Evolutionary conservation across 2,888 invertebrate species (phyloP).

Genomic region (Eupithecia subfuscata): DNA sequence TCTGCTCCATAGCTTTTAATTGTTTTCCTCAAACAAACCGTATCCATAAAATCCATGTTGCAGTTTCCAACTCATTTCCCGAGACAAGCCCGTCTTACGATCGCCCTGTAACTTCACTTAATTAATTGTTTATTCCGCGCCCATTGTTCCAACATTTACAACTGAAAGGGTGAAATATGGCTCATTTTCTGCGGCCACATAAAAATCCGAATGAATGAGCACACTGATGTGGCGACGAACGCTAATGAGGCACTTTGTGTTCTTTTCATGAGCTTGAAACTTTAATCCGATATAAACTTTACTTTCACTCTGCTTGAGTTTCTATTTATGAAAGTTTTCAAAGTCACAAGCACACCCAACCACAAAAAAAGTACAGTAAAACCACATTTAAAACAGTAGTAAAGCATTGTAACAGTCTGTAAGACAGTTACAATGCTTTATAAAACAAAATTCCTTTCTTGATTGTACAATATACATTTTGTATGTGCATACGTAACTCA

Average conservation of each 20-base stretch:
- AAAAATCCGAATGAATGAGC: conserved; percentile 26
- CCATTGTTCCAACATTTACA: conserved; percentile 9
- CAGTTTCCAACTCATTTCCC: conserved; percentile 45
- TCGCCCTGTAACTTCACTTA: conserved; percentile 37
- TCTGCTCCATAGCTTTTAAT: not conserved
- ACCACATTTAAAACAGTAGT: not conserved
- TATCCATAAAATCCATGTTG: not conserved
- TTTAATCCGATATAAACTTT: conserved; percentile 3
- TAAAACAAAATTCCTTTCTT: not conserved
- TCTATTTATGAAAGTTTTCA: not conserved
- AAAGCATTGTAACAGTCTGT: too few relatives aligned
- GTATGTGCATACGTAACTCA: conserved; percentile 10
- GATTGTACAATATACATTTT: not conserved
- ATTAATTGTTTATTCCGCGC: conserved; percentile 48
- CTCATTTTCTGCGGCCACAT: conserved; percentile 8
- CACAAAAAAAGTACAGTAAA: not conserved
- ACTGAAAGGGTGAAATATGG: conserved; percentile 25
- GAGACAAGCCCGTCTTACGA: conserved; percentile 44
- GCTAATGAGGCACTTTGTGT: conserved; percentile 27
- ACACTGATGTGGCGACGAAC: conserved; percentile 21
- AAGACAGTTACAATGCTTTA: not conserved
- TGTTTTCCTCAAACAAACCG: not conserved
- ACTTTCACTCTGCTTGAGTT: not conserved
- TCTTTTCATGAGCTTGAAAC: conserved; percentile 13
- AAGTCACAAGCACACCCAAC: not conserved